Conservation (phyloP, 2,113 vertebrate genomes). For the Cynopterus brachyotis region DNA sequence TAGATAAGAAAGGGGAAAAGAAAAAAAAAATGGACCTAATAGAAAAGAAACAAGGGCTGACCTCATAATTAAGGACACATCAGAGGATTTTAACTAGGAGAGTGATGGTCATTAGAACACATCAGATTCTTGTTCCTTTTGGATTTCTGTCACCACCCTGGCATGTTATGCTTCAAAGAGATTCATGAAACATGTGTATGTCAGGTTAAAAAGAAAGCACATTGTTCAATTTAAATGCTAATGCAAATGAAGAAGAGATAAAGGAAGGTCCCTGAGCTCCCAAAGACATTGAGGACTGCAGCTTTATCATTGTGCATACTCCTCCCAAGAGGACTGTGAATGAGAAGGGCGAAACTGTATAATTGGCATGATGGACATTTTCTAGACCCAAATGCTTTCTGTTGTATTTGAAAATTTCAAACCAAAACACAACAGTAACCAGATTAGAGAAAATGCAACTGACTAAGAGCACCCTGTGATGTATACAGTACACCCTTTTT, state of each 20-base stretch:
- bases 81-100: background rate
- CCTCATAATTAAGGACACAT: background rate
- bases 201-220: constrained; percentile 47
- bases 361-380: constrained; percentile 4
- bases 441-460: constrained; percentile 10
- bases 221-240: constrained; percentile 23
- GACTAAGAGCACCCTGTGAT: background rate
- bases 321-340: background rate
- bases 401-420: constrained; percentile 32
- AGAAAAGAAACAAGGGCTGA: background rate
- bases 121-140: background rate
- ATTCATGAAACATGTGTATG: constrained; percentile 55
- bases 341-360: constrained; percentile 13
- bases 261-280: background rate
- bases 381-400: background rate
- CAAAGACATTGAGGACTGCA: background rate
- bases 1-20: background rate
- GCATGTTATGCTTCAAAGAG: constrained; percentile 36
- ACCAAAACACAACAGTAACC: background rate
- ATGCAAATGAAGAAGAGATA: constrained; percentile 46
- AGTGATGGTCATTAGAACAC: background rate
- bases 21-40: background rate
- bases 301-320: background rate
- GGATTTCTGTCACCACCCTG: constrained; percentile 25
- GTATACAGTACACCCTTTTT: background rate